Percentiles rank a stretch among this genome's conserved stretches.
phyloP scores from a whole-genome alignment of 1,140 invertebrate genomes.

The Neelides sp. region DNA sequence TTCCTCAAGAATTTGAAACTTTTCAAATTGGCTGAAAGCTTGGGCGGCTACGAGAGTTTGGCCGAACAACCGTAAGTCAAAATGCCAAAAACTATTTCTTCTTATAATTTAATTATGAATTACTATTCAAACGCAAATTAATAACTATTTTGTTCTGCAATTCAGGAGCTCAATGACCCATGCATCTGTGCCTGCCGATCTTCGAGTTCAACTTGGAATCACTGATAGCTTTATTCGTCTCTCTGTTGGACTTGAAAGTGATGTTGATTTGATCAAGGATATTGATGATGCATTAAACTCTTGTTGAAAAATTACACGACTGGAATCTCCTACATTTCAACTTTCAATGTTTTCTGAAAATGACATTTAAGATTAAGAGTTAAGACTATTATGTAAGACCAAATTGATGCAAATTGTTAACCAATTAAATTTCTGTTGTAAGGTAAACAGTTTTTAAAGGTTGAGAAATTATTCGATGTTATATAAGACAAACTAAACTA shows the following conservation, averaged over 20 bases:
- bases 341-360: not conserved
- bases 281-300: conserved; percentile 55
- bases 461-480: too few species aligned
- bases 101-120: not conserved
- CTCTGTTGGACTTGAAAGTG: conserved; percentile 82
- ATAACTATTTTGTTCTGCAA: conserved; percentile 30
- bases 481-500: too few species aligned
- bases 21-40: conserved; percentile 83
- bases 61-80: conserved; percentile 44
- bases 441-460: too few species aligned
- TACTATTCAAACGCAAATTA: too few species aligned
- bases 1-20: conserved; percentile 68
- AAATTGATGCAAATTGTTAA: too few species aligned
- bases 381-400: too few species aligned
- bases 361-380: too few species aligned
- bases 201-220: conserved; percentile 64
- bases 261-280: conserved; percentile 76
- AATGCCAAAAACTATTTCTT: conserved; percentile 1
- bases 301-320: not conserved
- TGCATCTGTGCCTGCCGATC: conserved; percentile 58
- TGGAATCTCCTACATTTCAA: not conserved
- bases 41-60: conserved; percentile 91
- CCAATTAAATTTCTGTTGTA: too few species aligned
- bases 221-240: conserved; percentile 74
- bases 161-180: conserved; percentile 62